Percentiles rank a stretch among this genome's conserved stretches.
phyloP scores from a whole-genome alignment of 2,113 vertebrate genomes.

The Sisor rabdophorus region DNA sequence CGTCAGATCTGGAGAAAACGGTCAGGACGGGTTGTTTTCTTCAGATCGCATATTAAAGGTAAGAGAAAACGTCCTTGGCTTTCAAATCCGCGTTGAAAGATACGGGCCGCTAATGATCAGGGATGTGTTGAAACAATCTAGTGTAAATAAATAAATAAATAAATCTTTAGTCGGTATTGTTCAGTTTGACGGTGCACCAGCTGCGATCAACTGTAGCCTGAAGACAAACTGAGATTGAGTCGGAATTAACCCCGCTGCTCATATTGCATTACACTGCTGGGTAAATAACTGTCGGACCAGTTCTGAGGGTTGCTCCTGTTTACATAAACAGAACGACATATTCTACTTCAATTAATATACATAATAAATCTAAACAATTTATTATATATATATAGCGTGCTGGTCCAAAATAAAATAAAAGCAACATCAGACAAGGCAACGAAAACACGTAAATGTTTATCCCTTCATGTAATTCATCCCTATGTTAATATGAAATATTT shows the following conservation, averaged over 20 bases:
- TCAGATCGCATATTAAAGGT: constrained; percentile 22
- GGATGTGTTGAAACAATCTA: not conserved
- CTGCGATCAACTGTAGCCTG: constrained; percentile 4
- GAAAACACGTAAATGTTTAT: too few relatives aligned
- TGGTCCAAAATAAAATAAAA: not conserved
- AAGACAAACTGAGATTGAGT: constrained; percentile 4
- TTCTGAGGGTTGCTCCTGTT: not conserved
- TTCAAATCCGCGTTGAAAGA: not conserved
- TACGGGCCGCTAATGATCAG: not conserved
- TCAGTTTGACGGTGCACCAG: constrained; percentile 4
- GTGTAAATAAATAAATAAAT: not conserved
- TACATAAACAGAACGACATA: not conserved
- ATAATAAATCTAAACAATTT: not conserved
- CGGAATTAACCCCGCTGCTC: not conserved
- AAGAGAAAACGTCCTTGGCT: not conserved
- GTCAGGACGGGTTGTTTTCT: constrained; percentile 6
- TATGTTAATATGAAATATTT: not conserved
- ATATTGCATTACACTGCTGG: not conserved
- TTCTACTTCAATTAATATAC: not conserved
- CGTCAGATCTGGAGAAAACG: constrained; percentile 4
- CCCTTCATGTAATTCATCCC: not conserved
- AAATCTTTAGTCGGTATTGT: not conserved
- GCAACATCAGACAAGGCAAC: not conserved
- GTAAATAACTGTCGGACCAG: too few relatives aligned
- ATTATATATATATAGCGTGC: not conserved